Evolutionary conservation across 2,888 invertebrate genomes (phyloP).

Genomic region (Venustoraphidia nigricollis): DNA sequence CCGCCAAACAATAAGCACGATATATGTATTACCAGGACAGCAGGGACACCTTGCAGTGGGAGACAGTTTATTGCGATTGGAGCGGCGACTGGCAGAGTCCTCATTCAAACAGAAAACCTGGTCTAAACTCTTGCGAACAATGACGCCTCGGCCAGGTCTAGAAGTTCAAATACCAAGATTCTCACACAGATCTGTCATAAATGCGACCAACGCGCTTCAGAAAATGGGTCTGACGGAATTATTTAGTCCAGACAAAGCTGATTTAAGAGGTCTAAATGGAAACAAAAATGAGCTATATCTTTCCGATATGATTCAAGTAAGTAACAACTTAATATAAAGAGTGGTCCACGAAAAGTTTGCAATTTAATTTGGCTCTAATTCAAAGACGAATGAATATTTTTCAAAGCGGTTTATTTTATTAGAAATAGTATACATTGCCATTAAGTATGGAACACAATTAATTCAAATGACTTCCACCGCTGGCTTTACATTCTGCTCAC

Average conservation of each 20-base stretch:
- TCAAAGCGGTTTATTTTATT: too few species aligned
- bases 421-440: too few species aligned
- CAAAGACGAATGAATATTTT: too few species aligned
- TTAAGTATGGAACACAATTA: too few species aligned
- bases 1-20: constrained; percentile 56
- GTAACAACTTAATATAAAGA: too few species aligned
- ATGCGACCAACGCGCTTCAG: constrained; percentile 60
- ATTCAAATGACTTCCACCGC: too few species aligned
- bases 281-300: constrained; percentile 61
- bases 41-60: constrained; percentile 67
- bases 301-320: constrained; percentile 63
- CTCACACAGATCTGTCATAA: constrained; percentile 67
- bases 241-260: constrained; percentile 60
- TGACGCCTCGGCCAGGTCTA: constrained; percentile 59
- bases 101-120: constrained; percentile 53
- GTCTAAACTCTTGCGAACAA: constrained; percentile 54
- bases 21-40: constrained; percentile 74
- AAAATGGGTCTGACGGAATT: constrained; percentile 70
- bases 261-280: constrained; percentile 70
- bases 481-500: too few species aligned
- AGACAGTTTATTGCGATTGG: constrained; percentile 60
- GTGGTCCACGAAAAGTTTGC: too few species aligned
- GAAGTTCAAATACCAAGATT: constrained; percentile 76
- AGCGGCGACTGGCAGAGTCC: constrained; percentile 49
- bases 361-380: too few species aligned